Conservation (phyloP, 92 coral and sea anemone genomes). For the Pocillopora grandis region DNA sequence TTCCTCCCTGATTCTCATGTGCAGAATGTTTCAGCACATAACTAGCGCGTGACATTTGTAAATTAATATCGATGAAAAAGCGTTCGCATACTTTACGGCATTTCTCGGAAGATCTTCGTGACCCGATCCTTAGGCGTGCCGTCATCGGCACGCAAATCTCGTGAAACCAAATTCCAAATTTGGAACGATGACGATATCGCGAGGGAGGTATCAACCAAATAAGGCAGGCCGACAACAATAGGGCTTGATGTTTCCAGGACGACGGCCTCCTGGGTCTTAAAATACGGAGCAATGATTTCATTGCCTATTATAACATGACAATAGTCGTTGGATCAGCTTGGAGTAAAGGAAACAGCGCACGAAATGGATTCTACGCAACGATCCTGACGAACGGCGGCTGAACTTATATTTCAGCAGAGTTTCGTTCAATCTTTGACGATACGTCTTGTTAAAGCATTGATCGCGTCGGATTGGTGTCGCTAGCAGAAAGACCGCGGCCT, state of each 20-base stretch:
- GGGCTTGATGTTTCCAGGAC: constrained; percentile 65
- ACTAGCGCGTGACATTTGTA: not conserved
- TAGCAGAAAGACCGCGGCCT: constrained; percentile 17
- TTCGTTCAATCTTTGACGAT: not conserved
- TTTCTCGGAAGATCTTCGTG: constrained; percentile 64
- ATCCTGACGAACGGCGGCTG: constrained; percentile 14
- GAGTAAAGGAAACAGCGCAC: constrained; percentile 8
- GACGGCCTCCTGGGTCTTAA: constrained; percentile 76
- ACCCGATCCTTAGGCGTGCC: constrained; percentile 89
- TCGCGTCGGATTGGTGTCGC: constrained; percentile 20
- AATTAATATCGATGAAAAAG: not conserved
- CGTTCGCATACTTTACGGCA: not conserved
- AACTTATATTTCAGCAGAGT: not conserved
- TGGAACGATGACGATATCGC: constrained; percentile 59
- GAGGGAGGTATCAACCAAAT: constrained; percentile 69
- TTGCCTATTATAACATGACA: constrained; percentile 76
- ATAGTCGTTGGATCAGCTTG: constrained; percentile 31
- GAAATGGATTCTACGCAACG: constrained; percentile 8
- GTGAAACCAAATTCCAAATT: constrained; percentile 61
- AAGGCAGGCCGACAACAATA: constrained; percentile 67
- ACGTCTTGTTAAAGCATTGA: constrained; percentile 9
- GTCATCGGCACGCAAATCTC: constrained; percentile 82
- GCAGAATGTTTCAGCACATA: constrained; percentile 99
- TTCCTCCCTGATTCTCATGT: constrained; percentile 99
- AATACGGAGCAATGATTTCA: constrained; percentile 82